A percentile compares a stretch with the other conserved stretches of the same genome.
phyloP scores from a whole-genome alignment of 2,888 invertebrate genomes.

The Alviniconcha strummeri region DNA sequence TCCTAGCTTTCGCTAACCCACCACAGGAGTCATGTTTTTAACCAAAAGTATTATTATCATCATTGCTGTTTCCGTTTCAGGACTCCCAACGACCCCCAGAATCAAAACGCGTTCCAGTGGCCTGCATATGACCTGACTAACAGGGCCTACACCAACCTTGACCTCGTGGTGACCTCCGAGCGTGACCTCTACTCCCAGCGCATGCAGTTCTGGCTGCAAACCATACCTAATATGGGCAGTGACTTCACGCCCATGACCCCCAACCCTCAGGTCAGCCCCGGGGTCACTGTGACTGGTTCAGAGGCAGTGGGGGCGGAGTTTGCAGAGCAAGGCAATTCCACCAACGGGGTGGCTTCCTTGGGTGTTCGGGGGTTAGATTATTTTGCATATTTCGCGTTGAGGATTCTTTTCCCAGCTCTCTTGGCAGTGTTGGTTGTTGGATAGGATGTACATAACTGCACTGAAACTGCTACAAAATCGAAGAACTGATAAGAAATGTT shows the following conservation, averaged over 20 bases:
- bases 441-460: too few relatives aligned
- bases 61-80: not conserved
- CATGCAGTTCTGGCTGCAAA: slow-evolving; percentile 23
- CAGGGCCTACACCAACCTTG: slow-evolving; percentile 29
- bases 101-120: slow-evolving; percentile 20
- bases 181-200: slow-evolving; percentile 25
- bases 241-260: not conserved
- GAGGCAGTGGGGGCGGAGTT: too few relatives aligned
- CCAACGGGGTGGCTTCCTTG: too few relatives aligned
- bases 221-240: not conserved
- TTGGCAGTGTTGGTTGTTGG: too few relatives aligned
- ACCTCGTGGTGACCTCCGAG: slow-evolving; percentile 18
- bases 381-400: not conserved
- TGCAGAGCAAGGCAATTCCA: too few relatives aligned
- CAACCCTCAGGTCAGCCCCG: not conserved
- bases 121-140: slow-evolving; percentile 15
- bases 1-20: too few relatives aligned
- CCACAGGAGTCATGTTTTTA: too few relatives aligned
- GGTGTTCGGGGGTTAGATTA: not conserved
- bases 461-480: too few relatives aligned
- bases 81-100: slow-evolving; percentile 13
- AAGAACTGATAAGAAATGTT: too few relatives aligned
- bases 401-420: too few relatives aligned
- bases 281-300: too few relatives aligned
- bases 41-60: too few relatives aligned